Percentiles rank a stretch among this genome's conserved stretches.
Conservation (phyloP, 2,797 vertebrate genomes). For the Betta splendens region DNA sequence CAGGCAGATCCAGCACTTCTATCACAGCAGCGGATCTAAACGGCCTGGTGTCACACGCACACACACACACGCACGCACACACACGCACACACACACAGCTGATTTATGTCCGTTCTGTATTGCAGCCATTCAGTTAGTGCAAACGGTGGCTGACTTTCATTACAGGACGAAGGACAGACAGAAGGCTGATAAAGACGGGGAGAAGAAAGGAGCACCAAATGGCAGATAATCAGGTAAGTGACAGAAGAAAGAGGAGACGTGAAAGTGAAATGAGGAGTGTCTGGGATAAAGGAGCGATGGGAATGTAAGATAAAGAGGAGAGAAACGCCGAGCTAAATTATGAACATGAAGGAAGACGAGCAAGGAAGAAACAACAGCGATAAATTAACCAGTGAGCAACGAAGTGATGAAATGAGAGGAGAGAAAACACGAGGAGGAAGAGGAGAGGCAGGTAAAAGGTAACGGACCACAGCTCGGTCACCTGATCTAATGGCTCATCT, state of each 20-base stretch:
- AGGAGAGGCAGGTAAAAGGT: constrained; percentile 58
- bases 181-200: background rate
- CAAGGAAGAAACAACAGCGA: background rate
- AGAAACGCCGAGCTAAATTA: background rate
- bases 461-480: constrained; percentile 47
- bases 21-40: constrained; percentile 44
- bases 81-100: constrained; percentile 9
- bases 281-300: background rate
- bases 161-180: constrained; percentile 28
- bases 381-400: background rate
- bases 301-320: background rate
- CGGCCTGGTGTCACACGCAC: constrained; percentile 20
- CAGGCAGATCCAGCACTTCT: constrained; percentile 60
- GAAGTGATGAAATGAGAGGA: constrained; percentile 22
- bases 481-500: constrained; percentile 60
- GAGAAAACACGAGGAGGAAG: constrained; percentile 18
- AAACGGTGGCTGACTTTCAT: constrained; percentile 50
- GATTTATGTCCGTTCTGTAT: constrained; percentile 57
- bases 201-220: background rate
- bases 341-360: no score
- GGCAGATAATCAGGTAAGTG: background rate
- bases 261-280: no score
- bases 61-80: constrained; percentile 21
- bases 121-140: constrained; percentile 37
- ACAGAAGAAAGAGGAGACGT: background rate